phyloP scores from a whole-genome alignment of 2,113 vertebrate genomes.

The Nymphicus hollandicus region DNA sequence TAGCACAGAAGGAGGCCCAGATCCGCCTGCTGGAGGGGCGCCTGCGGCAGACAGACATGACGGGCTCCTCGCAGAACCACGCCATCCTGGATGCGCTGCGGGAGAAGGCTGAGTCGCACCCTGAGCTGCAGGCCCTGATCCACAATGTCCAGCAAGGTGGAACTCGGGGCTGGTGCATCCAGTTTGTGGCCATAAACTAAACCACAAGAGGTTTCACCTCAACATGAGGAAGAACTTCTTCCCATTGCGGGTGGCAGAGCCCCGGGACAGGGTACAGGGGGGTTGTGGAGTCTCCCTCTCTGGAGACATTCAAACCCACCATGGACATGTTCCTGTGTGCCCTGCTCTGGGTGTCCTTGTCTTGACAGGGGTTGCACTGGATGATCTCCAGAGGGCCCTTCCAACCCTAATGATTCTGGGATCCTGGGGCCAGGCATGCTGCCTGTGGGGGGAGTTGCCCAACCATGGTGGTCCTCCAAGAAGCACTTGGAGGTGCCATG shows the following conservation, averaged over 20 bases:
- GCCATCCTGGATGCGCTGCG: slow-evolving; percentile 88
- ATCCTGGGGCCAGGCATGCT: neutral
- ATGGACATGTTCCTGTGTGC: neutral
- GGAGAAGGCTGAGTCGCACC: slow-evolving; percentile 90
- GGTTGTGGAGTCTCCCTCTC: too few relatives aligned
- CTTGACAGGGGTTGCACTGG: neutral
- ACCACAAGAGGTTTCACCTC: neutral
- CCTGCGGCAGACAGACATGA: slow-evolving; percentile 86
- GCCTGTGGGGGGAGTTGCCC: neutral
- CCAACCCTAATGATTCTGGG: neutral
- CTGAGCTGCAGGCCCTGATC: slow-evolving; percentile 91
- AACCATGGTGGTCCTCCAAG: accelerated
- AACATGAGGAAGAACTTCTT: neutral
- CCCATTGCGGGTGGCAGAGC: neutral
- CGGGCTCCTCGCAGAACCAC: slow-evolving; percentile 86
- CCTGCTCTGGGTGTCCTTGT: neutral
- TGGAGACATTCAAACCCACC: neutral
- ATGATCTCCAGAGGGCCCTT: neutral
- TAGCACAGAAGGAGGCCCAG: slow-evolving; percentile 94
- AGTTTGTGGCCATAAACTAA: neutral
- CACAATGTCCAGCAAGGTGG: slow-evolving; percentile 92
- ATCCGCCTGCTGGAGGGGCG: slow-evolving; percentile 92
- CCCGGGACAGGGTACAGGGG: neutral
- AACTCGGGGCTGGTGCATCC: neutral
- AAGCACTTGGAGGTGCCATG: neutral